Conservation (phyloP, 64 coral and sea anemone species). For the Actinia equina region DNA sequence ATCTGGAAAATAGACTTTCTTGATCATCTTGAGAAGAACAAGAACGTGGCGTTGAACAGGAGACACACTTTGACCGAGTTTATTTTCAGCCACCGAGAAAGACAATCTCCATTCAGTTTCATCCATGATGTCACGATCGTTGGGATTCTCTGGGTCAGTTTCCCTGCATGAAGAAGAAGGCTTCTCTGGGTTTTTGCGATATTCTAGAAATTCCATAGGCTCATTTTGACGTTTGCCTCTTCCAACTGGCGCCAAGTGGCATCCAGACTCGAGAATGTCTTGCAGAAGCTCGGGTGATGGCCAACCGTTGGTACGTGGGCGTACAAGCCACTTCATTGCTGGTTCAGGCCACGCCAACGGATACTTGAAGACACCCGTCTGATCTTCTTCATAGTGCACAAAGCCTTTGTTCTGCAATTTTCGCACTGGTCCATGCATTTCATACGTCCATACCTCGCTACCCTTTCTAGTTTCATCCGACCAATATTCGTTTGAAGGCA, state of each 20-base stretch:
- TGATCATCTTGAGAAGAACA: conserved; percentile 72
- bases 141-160: not conserved
- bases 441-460: not conserved
- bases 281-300: conserved; percentile 62
- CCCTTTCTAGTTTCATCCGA: not conserved
- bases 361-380: conserved; percentile 47
- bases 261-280: conserved; percentile 57
- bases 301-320: conserved; percentile 52
- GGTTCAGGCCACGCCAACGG: conserved; percentile 64
- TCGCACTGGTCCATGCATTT: conserved; percentile 58
- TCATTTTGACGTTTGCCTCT: conserved; percentile 45
- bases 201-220: conserved; percentile 21
- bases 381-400: conserved; percentile 31
- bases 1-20: conserved; percentile 79
- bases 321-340: conserved; percentile 81
- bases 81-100: conserved; percentile 80
- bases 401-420: conserved; percentile 26
- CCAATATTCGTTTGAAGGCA: not conserved
- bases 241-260: conserved; percentile 79
- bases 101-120: conserved; percentile 63
- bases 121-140: not conserved
- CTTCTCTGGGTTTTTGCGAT: conserved; percentile 31
- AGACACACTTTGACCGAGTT: conserved; percentile 58
- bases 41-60: conserved; percentile 74
- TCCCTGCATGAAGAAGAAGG: conserved; percentile 15